A percentile compares a stretch with the other conserved stretches of the same genome.
Conservation (phyloP, 2,888 invertebrate species). For the Sisyra nigra region DNA sequence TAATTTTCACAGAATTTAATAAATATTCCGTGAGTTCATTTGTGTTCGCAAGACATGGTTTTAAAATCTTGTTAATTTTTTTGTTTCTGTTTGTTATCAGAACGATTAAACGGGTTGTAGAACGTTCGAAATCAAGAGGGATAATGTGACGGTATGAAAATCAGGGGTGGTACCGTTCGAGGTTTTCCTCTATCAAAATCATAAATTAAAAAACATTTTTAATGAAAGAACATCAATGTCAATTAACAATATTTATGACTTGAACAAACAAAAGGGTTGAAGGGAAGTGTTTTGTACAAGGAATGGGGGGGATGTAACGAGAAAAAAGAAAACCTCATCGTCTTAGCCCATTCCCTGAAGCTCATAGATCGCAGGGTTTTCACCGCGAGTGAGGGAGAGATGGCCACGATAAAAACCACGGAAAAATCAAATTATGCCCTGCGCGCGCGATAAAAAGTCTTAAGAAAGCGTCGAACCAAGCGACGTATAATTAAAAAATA, state of each 20-base stretch:
- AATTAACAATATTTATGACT: slow-evolving; percentile 10
- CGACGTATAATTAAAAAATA: slow-evolving; percentile 29
- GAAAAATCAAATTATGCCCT: slow-evolving; percentile 9
- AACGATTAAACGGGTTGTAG: no score
- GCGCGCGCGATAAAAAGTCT: slow-evolving; percentile 8
- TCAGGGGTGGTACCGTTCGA: no score
- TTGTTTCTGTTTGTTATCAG: no score
- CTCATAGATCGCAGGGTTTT: neutral
- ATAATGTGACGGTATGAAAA: no score
- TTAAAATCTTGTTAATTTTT: no score
- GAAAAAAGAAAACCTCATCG: slow-evolving; percentile 4
- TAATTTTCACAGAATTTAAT: no score
- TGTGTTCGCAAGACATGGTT: no score
- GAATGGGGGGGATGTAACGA: slow-evolving; percentile 2
- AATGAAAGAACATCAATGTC: slow-evolving; percentile 9
- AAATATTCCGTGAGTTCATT: no score
- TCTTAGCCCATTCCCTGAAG: neutral
- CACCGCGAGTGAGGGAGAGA: neutral
- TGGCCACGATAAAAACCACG: slow-evolving; percentile 7
- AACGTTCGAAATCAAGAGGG: no score
- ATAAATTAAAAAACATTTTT: slow-evolving; percentile 5
- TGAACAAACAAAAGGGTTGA: slow-evolving; percentile 6
- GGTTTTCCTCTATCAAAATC: neutral
- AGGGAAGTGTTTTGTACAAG: neutral
- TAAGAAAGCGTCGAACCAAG: slow-evolving; percentile 12